Evolutionary conservation across 64 coral and sea anemone species (phyloP), one percentile per base, ranked within the genome.

Genomic region (Porites australiensis): DNA sequence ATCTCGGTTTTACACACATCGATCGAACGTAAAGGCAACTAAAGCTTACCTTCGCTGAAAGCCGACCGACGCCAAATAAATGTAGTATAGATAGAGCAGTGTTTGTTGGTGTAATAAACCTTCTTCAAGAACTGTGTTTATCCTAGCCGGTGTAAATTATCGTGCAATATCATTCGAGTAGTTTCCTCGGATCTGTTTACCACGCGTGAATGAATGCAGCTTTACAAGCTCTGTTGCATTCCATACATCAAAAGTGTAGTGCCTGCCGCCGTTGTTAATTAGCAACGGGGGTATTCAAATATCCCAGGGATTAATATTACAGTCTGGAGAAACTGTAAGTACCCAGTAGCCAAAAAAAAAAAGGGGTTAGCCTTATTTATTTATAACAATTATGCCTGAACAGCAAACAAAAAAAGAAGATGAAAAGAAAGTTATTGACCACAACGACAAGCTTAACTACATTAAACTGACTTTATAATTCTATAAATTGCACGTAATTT

Each of bases 161-260:
- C 44, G 10, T 64, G 10, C 81, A 84, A 84, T 84, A 84, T 84
- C 81, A 84, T 7, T 69, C 4, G 46, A 84, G 63, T 82, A 64
- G 37, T n/a, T 5, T 64, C 6, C 27, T 45, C 9, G 14, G 44
- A 49, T 69, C 45, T 84, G 81, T 68, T 84, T 22, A 51, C 61
- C 19, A 13, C 21, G 5, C 2, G 20, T 49, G 23, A 69, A n/a
- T 51, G 11, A 19, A 67, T 84, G 63, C 81, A 27, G 7, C 8
- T 44, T 84, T 22, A 50, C 27, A 37, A 4, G 79, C 43, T 16
- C 79, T 57, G 60, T 12, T 68, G 81, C 81, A 84, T 84, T 84
- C 81, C 81, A 84, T 3, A 13, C 81, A 68, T 65, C n/a, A 52
- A 68, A 84, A 62, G 81, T 84, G 81, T 69, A 22, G 48, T 68